Conservation (phyloP, 2,797 vertebrate species). For the Sebastes hopkinsi region DNA sequence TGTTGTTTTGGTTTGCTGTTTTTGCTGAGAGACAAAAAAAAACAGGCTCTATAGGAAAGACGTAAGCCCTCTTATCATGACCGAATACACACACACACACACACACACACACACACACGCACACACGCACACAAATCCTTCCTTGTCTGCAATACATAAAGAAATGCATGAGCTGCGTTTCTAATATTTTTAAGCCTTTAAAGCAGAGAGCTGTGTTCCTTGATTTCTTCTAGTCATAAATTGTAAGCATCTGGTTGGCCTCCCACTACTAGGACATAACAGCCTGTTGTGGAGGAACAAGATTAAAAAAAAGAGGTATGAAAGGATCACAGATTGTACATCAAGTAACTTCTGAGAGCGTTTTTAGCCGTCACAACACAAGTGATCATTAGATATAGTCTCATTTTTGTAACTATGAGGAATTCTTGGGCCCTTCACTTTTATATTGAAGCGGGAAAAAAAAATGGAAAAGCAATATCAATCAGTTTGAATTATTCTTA, state of each 20-base stretch:
- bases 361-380: constrained; percentile 50
- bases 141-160: constrained; percentile 84
- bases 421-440: constrained; percentile 65
- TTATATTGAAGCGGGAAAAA: constrained; percentile 55
- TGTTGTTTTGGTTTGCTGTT: constrained; percentile 41
- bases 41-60: constrained; percentile 66
- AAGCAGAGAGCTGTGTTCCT: constrained; percentile 75
- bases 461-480: constrained; percentile 77
- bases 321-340: constrained; percentile 58
- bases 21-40: constrained; percentile 59
- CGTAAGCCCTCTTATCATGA: constrained; percentile 48
- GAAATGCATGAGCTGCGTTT: constrained; percentile 88
- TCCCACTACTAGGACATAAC: constrained; percentile 25
- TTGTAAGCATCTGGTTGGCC: constrained; percentile 71
- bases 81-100: constrained; percentile 32
- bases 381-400: constrained; percentile 50
- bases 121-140: constrained; percentile 62
- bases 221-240: constrained; percentile 75
- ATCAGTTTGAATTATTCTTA: constrained; percentile 54
- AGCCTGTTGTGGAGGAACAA: constrained; percentile 24
- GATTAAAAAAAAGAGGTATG: constrained; percentile 35
- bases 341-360: constrained; percentile 45
- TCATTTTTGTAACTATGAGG: constrained; percentile 65
- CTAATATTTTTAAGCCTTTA: constrained; percentile 80
- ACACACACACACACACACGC: constrained; percentile 29